A percentile compares a stretch with the other conserved stretches of the same genome.
Conservation (phyloP, 2,888 invertebrate species). For the Neoaliturus tenellus region DNA sequence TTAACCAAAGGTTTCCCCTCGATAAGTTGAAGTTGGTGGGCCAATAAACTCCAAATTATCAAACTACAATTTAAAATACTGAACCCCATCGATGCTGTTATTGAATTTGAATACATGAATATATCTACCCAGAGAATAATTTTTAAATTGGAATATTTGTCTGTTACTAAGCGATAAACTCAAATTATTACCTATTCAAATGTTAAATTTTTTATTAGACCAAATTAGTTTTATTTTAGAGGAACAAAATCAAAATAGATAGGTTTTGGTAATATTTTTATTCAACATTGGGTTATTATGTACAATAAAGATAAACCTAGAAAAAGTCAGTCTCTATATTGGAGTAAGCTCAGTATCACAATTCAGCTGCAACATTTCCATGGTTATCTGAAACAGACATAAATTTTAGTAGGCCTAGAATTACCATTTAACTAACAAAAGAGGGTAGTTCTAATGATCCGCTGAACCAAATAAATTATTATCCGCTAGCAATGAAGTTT, state of each 20-base stretch:
- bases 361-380: constrained; percentile 42
- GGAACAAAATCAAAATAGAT: background rate
- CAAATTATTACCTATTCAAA: too few relatives aligned
- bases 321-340: constrained; percentile 57
- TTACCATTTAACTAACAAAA: too few relatives aligned
- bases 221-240: too few relatives aligned
- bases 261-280: constrained; percentile 18
- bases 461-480: too few relatives aligned
- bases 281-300: constrained; percentile 49
- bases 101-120: too few relatives aligned
- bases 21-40: background rate
- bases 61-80: background rate
- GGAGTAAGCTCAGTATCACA: constrained; percentile 57
- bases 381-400: constrained; percentile 17
- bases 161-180: too few relatives aligned
- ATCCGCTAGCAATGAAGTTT: too few relatives aligned
- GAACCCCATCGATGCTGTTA: background rate
- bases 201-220: too few relatives aligned
- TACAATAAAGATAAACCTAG: constrained; percentile 45
- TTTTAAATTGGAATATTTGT: too few relatives aligned
- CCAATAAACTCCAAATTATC: background rate
- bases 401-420: too few relatives aligned
- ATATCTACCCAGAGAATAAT: too few relatives aligned
- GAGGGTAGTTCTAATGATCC: too few relatives aligned
- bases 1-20: background rate